Conservation (phyloP, 2,888 invertebrate species). For the Baccha elongata region DNA sequence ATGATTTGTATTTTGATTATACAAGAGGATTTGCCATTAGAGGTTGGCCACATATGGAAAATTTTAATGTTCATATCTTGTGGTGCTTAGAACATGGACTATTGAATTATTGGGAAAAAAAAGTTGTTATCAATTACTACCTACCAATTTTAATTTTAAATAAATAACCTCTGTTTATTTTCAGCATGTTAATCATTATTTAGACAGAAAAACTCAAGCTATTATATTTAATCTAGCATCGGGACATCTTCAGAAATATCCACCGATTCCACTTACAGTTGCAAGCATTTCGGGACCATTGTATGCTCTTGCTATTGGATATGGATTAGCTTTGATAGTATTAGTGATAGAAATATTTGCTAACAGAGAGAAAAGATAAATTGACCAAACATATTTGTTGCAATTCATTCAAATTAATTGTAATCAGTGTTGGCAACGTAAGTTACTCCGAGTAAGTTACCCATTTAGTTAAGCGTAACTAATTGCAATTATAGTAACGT, state of each 20-base stretch:
- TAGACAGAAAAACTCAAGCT: constrained; percentile 78
- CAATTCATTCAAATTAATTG: too few species aligned
- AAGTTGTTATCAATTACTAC: constrained; percentile 75
- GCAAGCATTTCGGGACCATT: constrained; percentile 79
- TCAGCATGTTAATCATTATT: constrained; percentile 44
- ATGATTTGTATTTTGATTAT: constrained; percentile 80
- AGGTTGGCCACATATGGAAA: constrained; percentile 80
- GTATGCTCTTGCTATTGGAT: constrained; percentile 78
- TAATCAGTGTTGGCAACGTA: too few species aligned
- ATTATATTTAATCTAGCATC: constrained; percentile 76
- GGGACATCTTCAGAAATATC: constrained; percentile 76
- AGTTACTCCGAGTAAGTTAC: too few species aligned
- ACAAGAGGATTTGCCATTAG: constrained; percentile 79
- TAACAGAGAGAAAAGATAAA: too few species aligned
- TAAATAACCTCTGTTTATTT: not conserved
- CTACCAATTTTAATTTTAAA: not conserved
- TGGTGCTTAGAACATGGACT: constrained; percentile 79
- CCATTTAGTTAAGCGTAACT: too few species aligned
- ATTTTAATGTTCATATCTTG: constrained; percentile 77
- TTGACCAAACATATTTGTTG: too few species aligned
- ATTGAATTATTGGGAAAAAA: constrained; percentile 79
- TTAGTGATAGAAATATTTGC: constrained; percentile 76
- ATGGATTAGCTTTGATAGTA: constrained; percentile 74
- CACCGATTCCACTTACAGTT: constrained; percentile 77
- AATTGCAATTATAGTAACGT: too few species aligned